Base-by-base conservation (phyloP, 2,888 invertebrate species). In the Ceraclea dissimilis region DNA sequence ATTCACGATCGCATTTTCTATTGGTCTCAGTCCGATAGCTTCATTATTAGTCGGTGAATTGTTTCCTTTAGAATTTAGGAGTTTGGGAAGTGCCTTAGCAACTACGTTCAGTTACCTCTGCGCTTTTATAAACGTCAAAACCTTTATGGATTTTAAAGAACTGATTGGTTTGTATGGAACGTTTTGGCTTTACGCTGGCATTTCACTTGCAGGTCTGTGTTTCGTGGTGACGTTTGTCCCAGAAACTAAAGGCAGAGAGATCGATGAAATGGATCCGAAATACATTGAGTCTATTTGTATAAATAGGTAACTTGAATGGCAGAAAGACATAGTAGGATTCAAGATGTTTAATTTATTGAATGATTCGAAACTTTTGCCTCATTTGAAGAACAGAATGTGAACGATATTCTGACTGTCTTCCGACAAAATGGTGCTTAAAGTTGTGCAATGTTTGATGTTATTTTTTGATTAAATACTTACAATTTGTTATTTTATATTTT, bases 171-270 rank as follows among this genome's bases (percentile, higher is more conserved):
- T 90, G 18, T 84, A 89, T 69, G 92, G 91, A 8, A 82, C 91
- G 1, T 94, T 93, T 69, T 92, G 90, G 88, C 74, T 93, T 65
- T 94, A 93, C 68, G 86, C 90, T 0, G 84, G 84, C 1, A 83
- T 90, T 62, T 88, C 92, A 2, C 82, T 90, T 0, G 76, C 86
- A 56, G 88, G 90, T 56, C 76, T 92, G 10, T 80, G 90, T 63
- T 93, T 93, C 71, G 88, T 93, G 1, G 84, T 88, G 13, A 81
- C 86, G 61, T 88, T 85, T 66, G 89, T 94, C 2, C 93, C 93
- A 1, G 93, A 94, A 74, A 94, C 94, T 6, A 93, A 90, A 69
- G 93, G 93, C 2, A 84, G 87, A 59, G 89, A 92, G 66, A 80
- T 94, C 63, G 91, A 91, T 67, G 92, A 93, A 71, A 92, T 93